phyloP scores from a whole-genome alignment of 2,113 vertebrate species.

The Lanius collurio region DNA sequence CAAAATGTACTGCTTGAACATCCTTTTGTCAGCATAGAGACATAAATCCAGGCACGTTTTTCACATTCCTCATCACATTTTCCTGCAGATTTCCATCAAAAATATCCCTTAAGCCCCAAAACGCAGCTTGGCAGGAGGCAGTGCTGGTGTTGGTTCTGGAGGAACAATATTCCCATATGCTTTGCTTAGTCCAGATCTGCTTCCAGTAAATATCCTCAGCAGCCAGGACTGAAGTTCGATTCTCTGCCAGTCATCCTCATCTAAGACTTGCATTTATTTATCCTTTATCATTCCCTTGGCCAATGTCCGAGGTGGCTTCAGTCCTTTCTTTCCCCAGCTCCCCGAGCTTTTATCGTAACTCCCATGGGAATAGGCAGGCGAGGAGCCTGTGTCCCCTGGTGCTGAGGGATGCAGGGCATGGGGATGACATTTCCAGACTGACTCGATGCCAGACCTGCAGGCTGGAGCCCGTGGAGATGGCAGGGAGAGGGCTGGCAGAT shows the following conservation, averaged over 20 bases:
- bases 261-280: neutral
- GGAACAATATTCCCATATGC: constrained; percentile 9
- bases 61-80: neutral
- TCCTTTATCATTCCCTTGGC: neutral
- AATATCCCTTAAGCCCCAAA: neutral
- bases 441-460: neutral
- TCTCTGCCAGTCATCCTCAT: neutral
- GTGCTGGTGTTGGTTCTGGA: neutral
- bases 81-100: constrained; percentile 7
- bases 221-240: neutral
- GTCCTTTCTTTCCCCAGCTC: neutral
- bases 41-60: neutral
- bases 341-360: neutral
- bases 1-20: neutral
- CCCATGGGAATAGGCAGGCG: accelerated
- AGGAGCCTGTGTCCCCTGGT: neutral
- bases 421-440: neutral
- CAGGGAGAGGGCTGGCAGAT: neutral
- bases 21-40: neutral
- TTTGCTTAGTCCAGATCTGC: constrained; percentile 19
- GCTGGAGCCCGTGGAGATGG: neutral
- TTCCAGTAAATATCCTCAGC: neutral
- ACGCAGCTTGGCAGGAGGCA: neutral
- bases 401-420: neutral
- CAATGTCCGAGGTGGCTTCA: neutral